Conservation (phyloP, 2,888 invertebrate genomes). For the Cyclophora punctaria region DNA sequence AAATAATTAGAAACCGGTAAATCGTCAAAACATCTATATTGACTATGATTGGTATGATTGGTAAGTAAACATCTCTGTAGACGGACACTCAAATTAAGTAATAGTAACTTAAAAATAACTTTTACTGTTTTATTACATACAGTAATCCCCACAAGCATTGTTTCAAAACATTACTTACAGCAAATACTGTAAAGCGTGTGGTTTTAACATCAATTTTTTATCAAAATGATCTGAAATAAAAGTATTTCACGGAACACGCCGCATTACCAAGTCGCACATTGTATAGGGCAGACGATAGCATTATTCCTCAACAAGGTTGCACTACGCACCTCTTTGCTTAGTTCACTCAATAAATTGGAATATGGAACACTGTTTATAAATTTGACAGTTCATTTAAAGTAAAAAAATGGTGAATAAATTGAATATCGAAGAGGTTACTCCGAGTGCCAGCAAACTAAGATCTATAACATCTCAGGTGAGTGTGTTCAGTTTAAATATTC, state of each 20-base stretch:
- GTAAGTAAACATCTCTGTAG: too few species aligned
- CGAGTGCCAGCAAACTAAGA: conserved; percentile 33
- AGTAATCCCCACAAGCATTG: too few species aligned
- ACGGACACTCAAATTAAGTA: too few species aligned
- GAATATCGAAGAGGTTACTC: conserved; percentile 16
- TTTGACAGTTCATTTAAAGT: neutral
- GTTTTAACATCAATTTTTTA: neutral
- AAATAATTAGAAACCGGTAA: too few species aligned
- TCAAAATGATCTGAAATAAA: neutral
- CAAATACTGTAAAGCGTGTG: neutral
- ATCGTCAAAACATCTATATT: too few species aligned
- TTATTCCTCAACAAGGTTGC: too few species aligned
- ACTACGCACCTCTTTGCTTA: too few species aligned
- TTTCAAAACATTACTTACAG: neutral
- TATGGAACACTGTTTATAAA: neutral
- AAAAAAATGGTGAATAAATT: conserved; percentile 21
- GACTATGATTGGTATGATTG: too few species aligned
- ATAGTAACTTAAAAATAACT: too few species aligned
- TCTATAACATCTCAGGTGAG: conserved; percentile 51
- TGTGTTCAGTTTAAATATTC: neutral
- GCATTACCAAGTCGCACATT: too few species aligned
- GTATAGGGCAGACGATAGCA: too few species aligned
- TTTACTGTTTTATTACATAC: too few species aligned
- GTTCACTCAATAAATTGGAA: neutral
- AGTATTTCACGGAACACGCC: neutral